Percentiles rank a stretch among this genome's conserved stretches.
Evolutionary conservation across 2,888 invertebrate species (phyloP).

Genomic region (Drosophila lutescens): DNA sequence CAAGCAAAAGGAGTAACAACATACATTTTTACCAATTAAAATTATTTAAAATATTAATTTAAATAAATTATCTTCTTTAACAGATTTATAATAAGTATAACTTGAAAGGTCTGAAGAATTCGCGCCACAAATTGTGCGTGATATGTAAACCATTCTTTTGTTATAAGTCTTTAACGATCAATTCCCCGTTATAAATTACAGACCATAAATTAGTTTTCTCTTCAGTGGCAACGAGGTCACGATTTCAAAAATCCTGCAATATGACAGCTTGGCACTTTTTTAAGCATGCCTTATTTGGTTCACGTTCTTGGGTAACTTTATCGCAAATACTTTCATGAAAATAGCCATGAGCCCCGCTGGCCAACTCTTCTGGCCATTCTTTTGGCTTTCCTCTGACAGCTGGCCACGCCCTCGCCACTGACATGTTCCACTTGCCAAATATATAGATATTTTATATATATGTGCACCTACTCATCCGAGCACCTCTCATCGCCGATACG

Average conservation of each 20-base stretch:
- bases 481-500: constrained; percentile 10
- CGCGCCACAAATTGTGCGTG: no score
- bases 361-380: constrained; percentile 26
- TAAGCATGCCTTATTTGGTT: constrained; percentile 5
- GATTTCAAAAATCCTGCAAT: neutral
- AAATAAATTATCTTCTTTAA: no score
- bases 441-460: constrained; percentile 10
- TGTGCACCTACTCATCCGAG: constrained; percentile 21
- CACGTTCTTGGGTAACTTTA: constrained; percentile 22
- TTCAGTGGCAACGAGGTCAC: neutral
- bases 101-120: no score
- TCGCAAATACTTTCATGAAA: constrained; percentile 27
- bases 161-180: no score
- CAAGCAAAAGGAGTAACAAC: no score
- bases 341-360: constrained; percentile 11
- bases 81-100: no score
- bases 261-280: constrained; percentile 19
- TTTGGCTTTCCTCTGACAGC: constrained; percentile 27
- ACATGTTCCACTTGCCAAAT: constrained; percentile 29
- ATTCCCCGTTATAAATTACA: no score
- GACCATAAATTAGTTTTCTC: neutral
- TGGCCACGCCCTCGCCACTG: constrained; percentile 29
- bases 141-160: no score
- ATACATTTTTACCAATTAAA: neutral
- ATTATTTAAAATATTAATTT: no score